Conservation (phyloP, 2,888 invertebrate species). For the Exephanes ischioxanthus region DNA sequence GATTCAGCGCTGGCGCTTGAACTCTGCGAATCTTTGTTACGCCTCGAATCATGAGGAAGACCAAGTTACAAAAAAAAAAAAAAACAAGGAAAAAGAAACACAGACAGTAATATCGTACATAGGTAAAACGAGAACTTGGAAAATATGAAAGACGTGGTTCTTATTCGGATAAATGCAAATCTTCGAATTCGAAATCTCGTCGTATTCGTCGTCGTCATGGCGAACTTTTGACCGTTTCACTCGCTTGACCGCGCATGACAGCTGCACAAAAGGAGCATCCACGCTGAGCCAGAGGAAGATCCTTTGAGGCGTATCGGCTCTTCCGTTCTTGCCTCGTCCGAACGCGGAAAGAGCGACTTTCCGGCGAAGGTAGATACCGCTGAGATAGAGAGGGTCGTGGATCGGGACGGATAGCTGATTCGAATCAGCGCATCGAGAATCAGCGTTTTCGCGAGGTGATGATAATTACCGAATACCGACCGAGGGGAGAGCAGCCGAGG, state of each 20-base stretch:
- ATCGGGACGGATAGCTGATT: neutral
- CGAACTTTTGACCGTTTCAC: neutral
- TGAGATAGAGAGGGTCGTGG: neutral
- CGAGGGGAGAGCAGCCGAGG: slow-evolving; percentile 24
- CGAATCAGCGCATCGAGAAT: slow-evolving; percentile 34
- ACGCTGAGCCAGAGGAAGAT: neutral
- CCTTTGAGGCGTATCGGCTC: neutral
- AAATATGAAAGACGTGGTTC: neutral
- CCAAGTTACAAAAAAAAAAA: no score
- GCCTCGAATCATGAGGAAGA: neutral
- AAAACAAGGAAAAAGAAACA: neutral
- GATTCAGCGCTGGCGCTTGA: neutral
- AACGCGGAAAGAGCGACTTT: neutral
- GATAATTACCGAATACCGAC: slow-evolving; percentile 62
- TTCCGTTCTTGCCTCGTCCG: neutral
- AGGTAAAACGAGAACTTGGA: neutral
- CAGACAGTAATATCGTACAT: neutral
- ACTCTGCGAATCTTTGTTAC: neutral
- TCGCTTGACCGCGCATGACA: neutral
- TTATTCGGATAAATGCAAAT: neutral
- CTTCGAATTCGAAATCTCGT: neutral
- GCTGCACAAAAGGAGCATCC: slow-evolving; percentile 4
- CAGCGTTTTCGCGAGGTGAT: slow-evolving; percentile 63
- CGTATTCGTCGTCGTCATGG: neutral
- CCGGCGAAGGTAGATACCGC: neutral